Conservation (phyloP, 2,113 vertebrate genomes). For the Lucifuga dentata region DNA sequence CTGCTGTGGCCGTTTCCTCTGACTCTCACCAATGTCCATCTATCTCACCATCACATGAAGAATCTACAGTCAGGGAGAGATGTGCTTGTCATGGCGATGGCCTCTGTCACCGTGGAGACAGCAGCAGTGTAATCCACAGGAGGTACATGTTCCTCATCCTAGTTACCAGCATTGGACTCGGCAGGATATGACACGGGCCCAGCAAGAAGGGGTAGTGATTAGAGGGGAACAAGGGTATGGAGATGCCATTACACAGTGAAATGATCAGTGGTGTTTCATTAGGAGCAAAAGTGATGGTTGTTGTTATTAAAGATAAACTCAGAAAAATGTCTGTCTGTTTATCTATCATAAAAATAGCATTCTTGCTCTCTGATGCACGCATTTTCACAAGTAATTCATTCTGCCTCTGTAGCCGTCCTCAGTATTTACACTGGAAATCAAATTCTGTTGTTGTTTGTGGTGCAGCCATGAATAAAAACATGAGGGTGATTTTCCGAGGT, state of each 20-base stretch:
- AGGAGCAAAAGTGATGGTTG: slow-evolving; percentile 25
- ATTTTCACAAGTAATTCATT: slow-evolving; percentile 72
- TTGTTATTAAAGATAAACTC: no score
- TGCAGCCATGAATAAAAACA: slow-evolving; percentile 79
- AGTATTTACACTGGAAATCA: slow-evolving; percentile 78
- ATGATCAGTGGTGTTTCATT: slow-evolving; percentile 65
- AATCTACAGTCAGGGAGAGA: slow-evolving; percentile 59
- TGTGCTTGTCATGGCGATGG: slow-evolving; percentile 59
- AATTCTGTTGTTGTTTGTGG: slow-evolving; percentile 78
- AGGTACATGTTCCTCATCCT: slow-evolving; percentile 71
- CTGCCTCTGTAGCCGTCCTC: slow-evolving; percentile 63
- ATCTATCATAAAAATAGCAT: slow-evolving; percentile 19
- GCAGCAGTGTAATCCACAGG: slow-evolving; percentile 64
- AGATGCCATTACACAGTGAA: slow-evolving; percentile 58
- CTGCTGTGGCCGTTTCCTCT: not conserved
- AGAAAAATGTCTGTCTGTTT: no score
- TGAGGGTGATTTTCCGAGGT: slow-evolving; percentile 71
- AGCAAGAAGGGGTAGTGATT: slow-evolving; percentile 73
- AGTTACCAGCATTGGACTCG: slow-evolving; percentile 61
- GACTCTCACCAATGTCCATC: not conserved
- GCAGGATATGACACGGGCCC: slow-evolving; percentile 72
- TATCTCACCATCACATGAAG: slow-evolving; percentile 37
- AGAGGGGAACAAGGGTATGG: slow-evolving; percentile 52
- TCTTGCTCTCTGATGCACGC: slow-evolving; percentile 38
- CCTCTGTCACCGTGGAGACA: slow-evolving; percentile 69